Evolutionary conservation across 2,888 invertebrate genomes (phyloP), one percentile per base, ranked within the genome.

Genomic region (Cremastinae sp.): DNA sequence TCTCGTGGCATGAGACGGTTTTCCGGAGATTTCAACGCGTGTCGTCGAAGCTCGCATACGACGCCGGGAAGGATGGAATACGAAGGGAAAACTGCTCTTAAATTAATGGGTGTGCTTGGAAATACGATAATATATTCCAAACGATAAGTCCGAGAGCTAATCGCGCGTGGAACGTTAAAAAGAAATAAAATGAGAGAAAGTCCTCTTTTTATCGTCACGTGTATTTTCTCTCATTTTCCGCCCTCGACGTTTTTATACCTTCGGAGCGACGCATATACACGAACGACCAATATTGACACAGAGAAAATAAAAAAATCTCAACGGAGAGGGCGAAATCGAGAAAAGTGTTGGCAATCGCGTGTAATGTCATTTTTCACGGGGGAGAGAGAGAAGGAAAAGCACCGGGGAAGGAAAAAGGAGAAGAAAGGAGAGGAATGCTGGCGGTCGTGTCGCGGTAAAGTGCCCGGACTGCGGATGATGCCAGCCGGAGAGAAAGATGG

Each of bases 331-430:
- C 55, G 55, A 59, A 20, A 47, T 22, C 5, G 71, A 56, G 47
- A 73, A 78, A 83, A 79, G 84, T 84, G 85, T 85, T 81, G 81
- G 80, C 81, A 75, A 82, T 84, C 84, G 83, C 84, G 85, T 85
- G 84, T 85, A 83, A 85, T 81, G 86, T 86, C 84, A 84, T 86
- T 86, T 86, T 81, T 86, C 85, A 83, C 74, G 56, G 75, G 76
- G 64, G 58, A 41, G 53, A 49, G 22, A 37, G 43, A n/a, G 59
- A 47, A 35, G 28, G 16, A 49, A 47, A 39, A 14, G n/a, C 39
- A 9, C 1, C 20, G 12, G 47, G 3, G 47, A 10, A 12, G 4
- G 37, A 5, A 41, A 8, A 8, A 18, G 41, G 22, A 41, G 43
- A 39, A 9, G 8, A 12, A 56, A 37, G 47, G 47, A 20, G 20